Evolutionary conservation across 2,113 vertebrate species (phyloP), one percentile per base, ranked within the genome.

Genomic region (Phoxinus phoxinus): DNA sequence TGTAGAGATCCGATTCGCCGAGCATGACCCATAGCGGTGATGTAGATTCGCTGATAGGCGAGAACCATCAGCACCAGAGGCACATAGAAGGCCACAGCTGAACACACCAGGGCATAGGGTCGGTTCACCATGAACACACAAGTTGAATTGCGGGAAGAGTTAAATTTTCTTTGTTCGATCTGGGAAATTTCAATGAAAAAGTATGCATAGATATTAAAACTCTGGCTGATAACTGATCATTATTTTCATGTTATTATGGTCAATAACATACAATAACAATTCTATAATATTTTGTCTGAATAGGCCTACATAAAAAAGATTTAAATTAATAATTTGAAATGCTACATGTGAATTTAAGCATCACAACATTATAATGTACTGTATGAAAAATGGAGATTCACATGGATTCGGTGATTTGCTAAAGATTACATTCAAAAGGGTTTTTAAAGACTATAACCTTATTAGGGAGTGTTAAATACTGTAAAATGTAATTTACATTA

Each of bases 41-140:
- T 91, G 58, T 96, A 96, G 92, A 96, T 96, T 1, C 94, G 93
- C 87, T 94, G 95, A 87, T 96, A 96, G 85, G 94, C 95, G 73
- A 96, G 91, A 35, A 94, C 88, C 95, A 96, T 96, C 81, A 96
- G 92, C 4, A 90, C 93, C 65, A 96, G 77, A 0, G 95, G 95
- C 25, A 95, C 91, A 7, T 95, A 95, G 92, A 96, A 96, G 27
- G 95, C 95, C 87, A 96, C 95, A 0, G 94, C 90, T 0, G 95
- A 96, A 87, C 95, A 96, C 89, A 95, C 88, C 3, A 96, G 92
- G 7, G 95, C 95, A 11, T 96, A 95, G 0, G 95, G 94, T 46
- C 91, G 89, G 87, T 96, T 96, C 84, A 96, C 95, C 90, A 96
- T 77, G 84, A 96, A 96, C 74, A 96, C 89, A 9, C 95, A 96